Conservation (phyloP, 2,113 vertebrate genomes). For the cat (Felis catus) region DNA sequence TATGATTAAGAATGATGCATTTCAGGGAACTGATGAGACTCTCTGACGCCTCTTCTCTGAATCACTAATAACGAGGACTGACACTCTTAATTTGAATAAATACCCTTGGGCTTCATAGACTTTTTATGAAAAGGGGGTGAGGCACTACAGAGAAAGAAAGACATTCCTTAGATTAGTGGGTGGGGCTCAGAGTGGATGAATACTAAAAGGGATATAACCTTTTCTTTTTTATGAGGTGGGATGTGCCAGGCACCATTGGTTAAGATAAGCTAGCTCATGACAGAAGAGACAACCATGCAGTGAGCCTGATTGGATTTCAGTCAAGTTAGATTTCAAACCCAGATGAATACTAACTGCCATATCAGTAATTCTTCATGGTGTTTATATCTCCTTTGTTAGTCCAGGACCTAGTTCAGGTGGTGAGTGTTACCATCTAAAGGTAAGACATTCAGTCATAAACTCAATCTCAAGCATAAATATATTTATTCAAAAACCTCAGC, state of each 20-base stretch:
- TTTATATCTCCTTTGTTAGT: slow-evolving; percentile 28
- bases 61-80: neutral
- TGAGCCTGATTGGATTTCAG: slow-evolving; percentile 11
- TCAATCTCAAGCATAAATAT: slow-evolving; percentile 46
- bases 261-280: neutral
- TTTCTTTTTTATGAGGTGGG: neutral
- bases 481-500: slow-evolving; percentile 36
- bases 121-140: neutral
- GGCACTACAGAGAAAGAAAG: neutral
- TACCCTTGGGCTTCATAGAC: neutral
- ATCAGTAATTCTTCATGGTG: neutral
- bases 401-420: neutral
- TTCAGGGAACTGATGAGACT: neutral
- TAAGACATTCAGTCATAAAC: slow-evolving; percentile 26
- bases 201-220: neutral
- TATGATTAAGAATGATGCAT: neutral
- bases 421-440: neutral
- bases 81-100: neutral
- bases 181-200: neutral
- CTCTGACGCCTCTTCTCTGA: neutral
- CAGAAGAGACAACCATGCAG: neutral
- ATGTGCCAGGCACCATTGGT: neutral
- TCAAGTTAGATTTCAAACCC: slow-evolving; percentile 7
- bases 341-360: slow-evolving; percentile 4
- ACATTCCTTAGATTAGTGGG: neutral